Percentiles rank a stretch among this genome's conserved stretches.
Evolutionary conservation across 2,797 vertebrate genomes (phyloP).

Genomic region (Siniperca obscura): DNA sequence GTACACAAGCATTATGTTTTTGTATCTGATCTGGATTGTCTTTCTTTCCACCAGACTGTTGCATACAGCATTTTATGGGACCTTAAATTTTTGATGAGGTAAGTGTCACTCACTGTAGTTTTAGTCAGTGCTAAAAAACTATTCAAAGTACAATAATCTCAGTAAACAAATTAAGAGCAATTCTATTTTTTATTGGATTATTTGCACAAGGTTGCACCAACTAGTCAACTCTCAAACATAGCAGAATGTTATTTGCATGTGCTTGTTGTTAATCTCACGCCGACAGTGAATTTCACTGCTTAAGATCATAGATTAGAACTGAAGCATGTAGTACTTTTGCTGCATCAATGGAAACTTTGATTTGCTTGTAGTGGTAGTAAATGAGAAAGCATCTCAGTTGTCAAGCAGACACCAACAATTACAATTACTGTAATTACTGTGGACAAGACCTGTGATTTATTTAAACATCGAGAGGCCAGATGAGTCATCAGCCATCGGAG

Average conservation of each 20-base stretch:
- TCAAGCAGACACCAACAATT: constrained; percentile 14
- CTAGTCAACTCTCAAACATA: not conserved
- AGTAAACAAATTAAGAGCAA: not conserved
- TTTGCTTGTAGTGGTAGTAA: not conserved
- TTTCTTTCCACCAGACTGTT: constrained; percentile 88
- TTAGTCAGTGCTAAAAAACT: not conserved
- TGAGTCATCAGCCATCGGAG: constrained; percentile 24
- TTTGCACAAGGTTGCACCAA: not conserved
- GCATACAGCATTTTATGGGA: constrained; percentile 99
- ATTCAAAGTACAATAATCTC: not conserved
- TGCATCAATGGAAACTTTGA: not conserved
- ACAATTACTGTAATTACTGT: constrained; percentile 13
- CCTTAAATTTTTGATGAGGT: constrained; percentile 99
- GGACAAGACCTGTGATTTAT: constrained; percentile 47
- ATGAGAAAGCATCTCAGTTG: not conserved
- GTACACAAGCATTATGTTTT: not conserved
- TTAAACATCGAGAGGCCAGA: constrained; percentile 11
- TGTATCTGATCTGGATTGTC: constrained; percentile 38
- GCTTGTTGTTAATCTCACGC: not conserved
- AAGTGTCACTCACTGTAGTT: constrained; percentile 60
- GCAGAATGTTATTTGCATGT: not conserved
- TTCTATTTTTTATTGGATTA: not conserved
- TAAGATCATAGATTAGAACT: not conserved
- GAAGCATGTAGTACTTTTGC: not conserved
- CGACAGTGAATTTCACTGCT: not conserved